These are phyloP conservation scores for Coregonus suidteri DNA, from an alignment of 2,797 vertebrate genomes.

Conservation along the genomic window DNA sequence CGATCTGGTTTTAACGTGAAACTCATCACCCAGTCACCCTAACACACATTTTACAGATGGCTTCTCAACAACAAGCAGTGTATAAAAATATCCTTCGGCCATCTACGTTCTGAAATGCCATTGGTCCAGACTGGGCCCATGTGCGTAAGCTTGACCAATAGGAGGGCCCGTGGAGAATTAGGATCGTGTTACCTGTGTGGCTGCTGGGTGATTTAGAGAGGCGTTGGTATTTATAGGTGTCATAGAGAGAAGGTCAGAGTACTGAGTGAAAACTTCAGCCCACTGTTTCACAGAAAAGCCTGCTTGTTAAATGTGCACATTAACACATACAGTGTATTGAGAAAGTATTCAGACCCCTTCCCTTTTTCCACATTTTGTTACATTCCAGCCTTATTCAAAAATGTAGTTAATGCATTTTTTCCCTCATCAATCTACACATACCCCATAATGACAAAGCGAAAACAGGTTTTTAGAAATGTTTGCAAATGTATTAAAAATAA, in stretches of 20 bases:
- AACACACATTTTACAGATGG: conserved; percentile 59
- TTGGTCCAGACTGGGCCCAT: conserved; percentile 62
- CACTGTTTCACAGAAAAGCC: conserved; percentile 53
- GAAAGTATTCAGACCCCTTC: too few relatives aligned
- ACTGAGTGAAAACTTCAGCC: conserved; percentile 68
- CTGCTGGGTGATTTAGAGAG: conserved; percentile 60
- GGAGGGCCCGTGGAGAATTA: conserved; percentile 51
- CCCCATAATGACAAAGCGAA: too few relatives aligned
- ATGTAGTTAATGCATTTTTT: too few relatives aligned
- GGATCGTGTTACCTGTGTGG: conserved; percentile 77
- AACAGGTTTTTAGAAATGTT: too few relatives aligned
- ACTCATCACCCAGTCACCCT: conserved; percentile 38
- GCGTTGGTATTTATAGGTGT: conserved; percentile 8
- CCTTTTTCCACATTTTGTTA: too few relatives aligned
- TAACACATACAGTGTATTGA: conserved; percentile 9
- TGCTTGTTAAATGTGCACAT: conserved; percentile 52
- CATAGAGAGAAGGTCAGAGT: conserved; percentile 73
- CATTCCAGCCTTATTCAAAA: too few relatives aligned
- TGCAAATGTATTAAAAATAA: too few relatives aligned
- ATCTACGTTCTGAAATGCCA: conserved; percentile 47
- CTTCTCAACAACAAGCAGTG: conserved; percentile 64
- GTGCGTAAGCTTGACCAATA: conserved; percentile 74
- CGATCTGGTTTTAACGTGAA: conserved; percentile 71
- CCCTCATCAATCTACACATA: too few relatives aligned
- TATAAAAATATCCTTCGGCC: conserved; percentile 71